Base-by-base conservation (phyloP, 2,113 vertebrate genomes). In the Macrotis lagotis region DNA sequence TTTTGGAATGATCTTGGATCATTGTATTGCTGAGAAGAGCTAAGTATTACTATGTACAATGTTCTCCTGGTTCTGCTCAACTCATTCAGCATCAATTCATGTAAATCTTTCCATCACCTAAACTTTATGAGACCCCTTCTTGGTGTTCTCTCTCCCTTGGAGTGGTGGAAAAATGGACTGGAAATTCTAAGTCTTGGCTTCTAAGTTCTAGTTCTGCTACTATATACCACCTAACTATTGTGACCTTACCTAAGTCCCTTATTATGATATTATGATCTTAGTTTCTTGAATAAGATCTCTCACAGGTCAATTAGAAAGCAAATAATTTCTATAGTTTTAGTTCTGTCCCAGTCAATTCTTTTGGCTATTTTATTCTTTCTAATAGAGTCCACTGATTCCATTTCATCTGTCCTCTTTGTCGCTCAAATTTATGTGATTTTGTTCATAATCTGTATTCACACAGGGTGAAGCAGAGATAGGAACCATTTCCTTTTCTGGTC, bases 391-490 rank as follows among this genome's bases (percentile, higher is more conserved):
- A 49, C 50, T 26, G 14, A 50, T 47, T 66, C 49, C 51, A 93
- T 91, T 88, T 91, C n/a, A 10, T 50, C 1, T 25, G 24, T 5
- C 14, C 25, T 12, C 51, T 66, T 59, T 93, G 48, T 7, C 55
- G 25, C 8, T 94, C 5, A 88, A 50, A 28, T 88, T 92, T 37
- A 47, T 50, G 51, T 93, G 53, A 49, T 55, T 89, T 8, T 92
- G 59, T 50, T 90, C 52, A 93, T 1, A 52, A 11, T 51, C 19
- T 24, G 49, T 19, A n/a, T 90, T 37, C n/a, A 19, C 22, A 19
- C 50, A n/a, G 8, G 66, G 10, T 96, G 92, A 94, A 48, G 25
- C 28, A 26, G 89, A 92, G 91, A 94, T 89, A 90, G 74, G 92
- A 95, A 44, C 5, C 25, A 88, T 50, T 90, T 3, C 5, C 3